Base-by-base conservation (phyloP, 2,888 invertebrate species). In the Xestia c-nigrum region DNA sequence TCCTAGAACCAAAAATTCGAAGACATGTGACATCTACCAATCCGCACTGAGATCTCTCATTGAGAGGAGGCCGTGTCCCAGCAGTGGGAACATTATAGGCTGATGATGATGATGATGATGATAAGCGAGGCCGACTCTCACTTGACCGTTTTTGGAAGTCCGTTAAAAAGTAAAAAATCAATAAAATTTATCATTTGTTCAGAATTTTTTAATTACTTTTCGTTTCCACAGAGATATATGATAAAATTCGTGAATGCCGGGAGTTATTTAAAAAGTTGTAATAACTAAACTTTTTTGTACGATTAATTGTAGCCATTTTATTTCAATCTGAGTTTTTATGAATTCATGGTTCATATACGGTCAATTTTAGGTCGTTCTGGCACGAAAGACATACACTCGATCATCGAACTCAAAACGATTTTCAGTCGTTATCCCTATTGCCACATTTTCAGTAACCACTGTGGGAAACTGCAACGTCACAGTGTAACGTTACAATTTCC, bases 151-250 rank as follows among this genome's bases (percentile, higher is more conserved):
- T 64, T 43, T 7, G 12, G 5, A 65, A 65, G 14, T 57, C 19
- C 14, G 14, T 31, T n/a, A n/a, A 21, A 78, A 74, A 38, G 47
- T 43, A 24, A 67, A 64, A 64, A 67, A 77, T 77, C 55, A 57
- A 67, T 77, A 46, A 70, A 82, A 70, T 38, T 14, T 68, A 63
- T 71, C 38, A 50, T 82, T 82, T 67, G 55, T 67, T 63, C 80
- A 50, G 40, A 77, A 61, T 65, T 81, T 81, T 81, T 78, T 78
- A 81, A 83, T 81, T 78, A 83, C 72, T 72, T 78, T 83, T 47
- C 5, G 4, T n/a, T 10, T 72, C 68, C 69, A 19, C 50, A 65
- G 78, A 65, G 74, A 71, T 24, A 71, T 24, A 12, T 40, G 12
- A n/a, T 9, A n/a, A 46, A 68, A 70, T 43, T 16, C 19, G 5